Percentiles rank a stretch among this genome's conserved stretches.
phyloP scores from a whole-genome alignment of 2,113 vertebrate genomes.

The Ia io region DNA sequence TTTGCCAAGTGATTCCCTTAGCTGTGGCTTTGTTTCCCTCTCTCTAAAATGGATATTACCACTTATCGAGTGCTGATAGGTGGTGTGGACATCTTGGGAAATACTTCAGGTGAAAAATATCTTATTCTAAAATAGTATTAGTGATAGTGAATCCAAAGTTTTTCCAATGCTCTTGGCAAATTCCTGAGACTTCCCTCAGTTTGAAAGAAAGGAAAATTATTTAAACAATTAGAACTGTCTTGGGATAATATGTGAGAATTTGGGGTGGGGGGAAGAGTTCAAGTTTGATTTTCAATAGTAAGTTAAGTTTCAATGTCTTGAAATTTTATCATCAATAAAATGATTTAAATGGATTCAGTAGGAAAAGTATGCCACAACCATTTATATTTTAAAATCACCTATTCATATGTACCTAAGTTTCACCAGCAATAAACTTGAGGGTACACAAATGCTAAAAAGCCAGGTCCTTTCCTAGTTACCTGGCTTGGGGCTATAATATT shows the following conservation, averaged over 20 bases:
- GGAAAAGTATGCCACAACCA: not conserved
- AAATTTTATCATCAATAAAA: not conserved
- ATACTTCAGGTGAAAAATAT: not conserved
- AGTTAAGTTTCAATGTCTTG: not conserved
- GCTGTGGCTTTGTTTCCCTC: conserved; percentile 16
- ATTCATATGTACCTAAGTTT: not conserved
- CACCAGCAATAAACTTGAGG: not conserved
- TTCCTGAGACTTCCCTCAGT: not conserved
- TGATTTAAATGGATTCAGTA: not conserved
- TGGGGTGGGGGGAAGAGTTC: not conserved
- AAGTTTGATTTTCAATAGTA: not conserved
- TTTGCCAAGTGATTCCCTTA: conserved; percentile 38
- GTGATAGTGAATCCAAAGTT: not conserved
- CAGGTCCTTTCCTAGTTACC: not conserved
- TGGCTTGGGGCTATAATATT: not conserved
- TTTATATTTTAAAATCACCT: not conserved
- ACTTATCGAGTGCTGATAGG: not conserved
- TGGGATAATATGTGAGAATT: not conserved
- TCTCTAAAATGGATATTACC: conserved; percentile 9
- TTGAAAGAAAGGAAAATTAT: conserved; percentile 13
- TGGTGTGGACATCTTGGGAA: conserved; percentile 20
- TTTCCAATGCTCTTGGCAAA: not conserved
- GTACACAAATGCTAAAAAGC: not conserved
- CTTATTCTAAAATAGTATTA: not conserved
- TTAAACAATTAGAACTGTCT: not conserved